Conservation (phyloP, 2,113 vertebrate species). For the Psammodynastes pulverulentus region DNA sequence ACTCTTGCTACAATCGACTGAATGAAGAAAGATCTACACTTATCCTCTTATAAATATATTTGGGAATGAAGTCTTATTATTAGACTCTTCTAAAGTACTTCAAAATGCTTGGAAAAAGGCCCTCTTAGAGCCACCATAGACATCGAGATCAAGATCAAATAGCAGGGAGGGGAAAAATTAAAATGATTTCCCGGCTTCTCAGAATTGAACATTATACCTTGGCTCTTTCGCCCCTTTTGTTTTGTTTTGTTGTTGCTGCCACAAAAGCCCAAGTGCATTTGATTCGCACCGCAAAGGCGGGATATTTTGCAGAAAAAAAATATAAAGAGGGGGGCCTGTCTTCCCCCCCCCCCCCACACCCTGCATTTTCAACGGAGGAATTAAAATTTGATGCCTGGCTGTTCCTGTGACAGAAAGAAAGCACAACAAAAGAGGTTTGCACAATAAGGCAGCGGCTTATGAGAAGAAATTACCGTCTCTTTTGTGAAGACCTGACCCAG, state of each 20-base stretch:
- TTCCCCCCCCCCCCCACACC: not conserved
- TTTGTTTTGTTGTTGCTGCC: constrained; percentile 40
- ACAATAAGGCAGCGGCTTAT: constrained; percentile 7
- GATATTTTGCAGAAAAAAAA: constrained; percentile 13
- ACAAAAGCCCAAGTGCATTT: constrained; percentile 25
- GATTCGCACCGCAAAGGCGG: constrained; percentile 4
- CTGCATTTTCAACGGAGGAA: constrained; percentile 24
- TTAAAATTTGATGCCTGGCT: constrained; percentile 6
- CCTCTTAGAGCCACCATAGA: not conserved
- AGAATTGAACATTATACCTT: constrained; percentile 23
- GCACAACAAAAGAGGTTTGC: not conserved
- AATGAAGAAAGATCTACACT: no score
- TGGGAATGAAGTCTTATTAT: not conserved
- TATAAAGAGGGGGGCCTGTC: constrained; percentile 22
- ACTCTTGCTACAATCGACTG: no score
- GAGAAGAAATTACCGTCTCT: not conserved
- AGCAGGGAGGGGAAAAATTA: not conserved
- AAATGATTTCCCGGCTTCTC: constrained; percentile 13
- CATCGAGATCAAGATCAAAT: not conserved
- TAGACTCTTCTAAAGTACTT: not conserved
- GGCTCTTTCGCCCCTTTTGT: not conserved
- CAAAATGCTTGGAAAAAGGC: not conserved
- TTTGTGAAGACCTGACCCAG: not conserved
- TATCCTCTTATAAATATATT: no score
- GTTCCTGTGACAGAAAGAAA: constrained; percentile 27